Percentiles rank a stretch among this genome's conserved stretches.
phyloP scores from a whole-genome alignment of 2,888 invertebrate species.

The Periphyllus acericola region DNA sequence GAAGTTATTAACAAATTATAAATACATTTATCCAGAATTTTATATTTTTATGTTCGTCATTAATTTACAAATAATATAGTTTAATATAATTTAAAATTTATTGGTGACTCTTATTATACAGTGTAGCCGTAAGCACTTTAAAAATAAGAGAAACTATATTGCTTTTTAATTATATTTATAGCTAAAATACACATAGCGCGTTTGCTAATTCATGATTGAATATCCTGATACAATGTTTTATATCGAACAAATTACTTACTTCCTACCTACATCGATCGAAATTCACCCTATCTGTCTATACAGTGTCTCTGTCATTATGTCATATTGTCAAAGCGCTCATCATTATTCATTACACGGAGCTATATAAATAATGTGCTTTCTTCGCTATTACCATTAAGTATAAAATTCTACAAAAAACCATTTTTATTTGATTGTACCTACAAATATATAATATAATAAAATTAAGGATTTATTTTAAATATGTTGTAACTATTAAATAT shows the following conservation, averaged over 20 bases:
- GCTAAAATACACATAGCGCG: no score
- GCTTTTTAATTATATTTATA: neutral
- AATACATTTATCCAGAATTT: no score
- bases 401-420: neutral
- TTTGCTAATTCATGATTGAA: neutral
- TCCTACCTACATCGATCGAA: neutral
- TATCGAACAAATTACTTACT: neutral
- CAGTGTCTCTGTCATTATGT: neutral
- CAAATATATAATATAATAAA: no score
- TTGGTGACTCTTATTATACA: no score
- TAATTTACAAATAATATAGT: no score
- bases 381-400: conserved; percentile 4
- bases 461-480: no score
- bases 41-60: no score
- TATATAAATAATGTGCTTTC: neutral
- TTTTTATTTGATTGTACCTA: neutral
- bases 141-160: no score
- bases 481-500: no score
- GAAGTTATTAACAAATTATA: no score
- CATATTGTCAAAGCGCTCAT: conserved; percentile 9
- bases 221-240: neutral
- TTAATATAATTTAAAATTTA: no score
- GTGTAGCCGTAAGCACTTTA: no score
- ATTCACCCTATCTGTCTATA: neutral
- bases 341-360: conserved; percentile 6